Evolutionary conservation across 2,888 invertebrate species (phyloP), one percentile per base, ranked within the genome.

Genomic region (Drosophila meridiana): DNA sequence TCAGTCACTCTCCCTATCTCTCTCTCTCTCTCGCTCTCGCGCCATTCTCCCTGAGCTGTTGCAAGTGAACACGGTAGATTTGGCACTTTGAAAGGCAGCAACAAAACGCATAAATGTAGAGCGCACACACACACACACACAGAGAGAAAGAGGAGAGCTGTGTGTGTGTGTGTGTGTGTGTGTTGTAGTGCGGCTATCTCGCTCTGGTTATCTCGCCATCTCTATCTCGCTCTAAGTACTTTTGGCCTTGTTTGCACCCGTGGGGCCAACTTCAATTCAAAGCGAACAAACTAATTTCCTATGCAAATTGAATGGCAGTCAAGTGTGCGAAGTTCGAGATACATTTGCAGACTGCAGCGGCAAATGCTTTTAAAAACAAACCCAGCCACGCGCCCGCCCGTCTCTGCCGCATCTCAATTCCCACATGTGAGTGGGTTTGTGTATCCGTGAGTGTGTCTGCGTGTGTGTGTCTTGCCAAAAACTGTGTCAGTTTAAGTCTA

Each of bases 291-390:
- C 91, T 91, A 91, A 90, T 90, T 90, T 90, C 81, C 89, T 91
- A 90, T 90, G 90, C 91, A 90, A 90, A 90, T 90, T 91, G 87
- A 90, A 90, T 90, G 91, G 90, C 90, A 91, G 87, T 87, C 91
- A 91, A 91, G 87, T 90, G 90, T 89, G 85, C 87, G 89, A 85
- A 87, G 90, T 88, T 90, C 82, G 83, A 89, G 90, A 89, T 89
- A 87, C 88, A 89, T 87, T 89, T 89, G 80, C 70, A 70, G 70
- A 63, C 56, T 78, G 79, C 89, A 89, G 78, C 76, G 73, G 80
- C 80, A 88, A 90, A 86, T 86, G 84, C 82, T 88, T 90, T 88
- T 80, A 81, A 90, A 87, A 87, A 86, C 73, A 82, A 74, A 56
- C 59, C 40, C 34, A 52, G 52, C 40, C n/a, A 13, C 30, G 30